Evolutionary conservation across 2,113 vertebrate genomes (phyloP).

Genomic region (Scophthalmus maximus): DNA sequence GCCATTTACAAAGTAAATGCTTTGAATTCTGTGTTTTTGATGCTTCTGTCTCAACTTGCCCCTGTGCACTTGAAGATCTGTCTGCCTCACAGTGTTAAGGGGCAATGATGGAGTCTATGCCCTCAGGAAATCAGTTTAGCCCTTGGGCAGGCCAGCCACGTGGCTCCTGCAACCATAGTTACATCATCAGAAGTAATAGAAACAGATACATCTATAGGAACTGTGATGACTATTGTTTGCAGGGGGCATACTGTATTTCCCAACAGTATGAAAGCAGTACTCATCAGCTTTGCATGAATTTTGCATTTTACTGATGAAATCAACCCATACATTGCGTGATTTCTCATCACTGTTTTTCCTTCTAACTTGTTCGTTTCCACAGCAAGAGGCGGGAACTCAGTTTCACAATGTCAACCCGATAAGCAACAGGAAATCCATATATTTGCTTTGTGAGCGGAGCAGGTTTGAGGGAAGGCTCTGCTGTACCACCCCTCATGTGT

Average conservation of each 20-base stretch:
- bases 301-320: background rate
- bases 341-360: background rate
- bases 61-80: background rate
- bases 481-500: background rate
- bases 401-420: slow-evolving; percentile 2
- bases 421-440: slow-evolving; percentile 46
- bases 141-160: slow-evolving; percentile 1
- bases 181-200: slow-evolving; percentile 34
- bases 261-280: background rate
- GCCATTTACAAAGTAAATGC: background rate
- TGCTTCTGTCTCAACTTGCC: slow-evolving; percentile 57
- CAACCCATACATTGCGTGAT: no score
- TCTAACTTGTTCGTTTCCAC: no score
- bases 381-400: background rate
- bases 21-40: background rate
- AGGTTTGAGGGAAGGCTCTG: background rate
- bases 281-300: background rate
- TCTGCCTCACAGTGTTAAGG: background rate
- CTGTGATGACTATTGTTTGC: background rate
- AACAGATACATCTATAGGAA: background rate
- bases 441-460: slow-evolving; percentile 4
- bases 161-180: slow-evolving; percentile 18
- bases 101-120: background rate
- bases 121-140: background rate
- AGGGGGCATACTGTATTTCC: background rate